Percentiles rank a stretch among this genome's conserved stretches.
Conservation (phyloP, 2,888 invertebrate species). For the Lobophora halterata region DNA sequence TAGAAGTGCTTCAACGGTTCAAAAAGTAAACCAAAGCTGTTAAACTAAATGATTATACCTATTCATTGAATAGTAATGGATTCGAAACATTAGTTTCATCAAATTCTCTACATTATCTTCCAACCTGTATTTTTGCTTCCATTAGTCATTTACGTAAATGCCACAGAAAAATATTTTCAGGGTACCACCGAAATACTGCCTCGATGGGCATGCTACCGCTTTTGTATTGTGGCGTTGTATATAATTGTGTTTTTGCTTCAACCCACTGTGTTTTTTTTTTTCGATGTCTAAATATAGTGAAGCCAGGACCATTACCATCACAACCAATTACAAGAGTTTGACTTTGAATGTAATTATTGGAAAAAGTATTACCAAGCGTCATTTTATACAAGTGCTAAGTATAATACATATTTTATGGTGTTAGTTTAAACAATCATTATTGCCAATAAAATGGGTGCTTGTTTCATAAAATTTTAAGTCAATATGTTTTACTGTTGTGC, state of each 20-base stretch:
- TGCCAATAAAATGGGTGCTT: conserved; percentile 46
- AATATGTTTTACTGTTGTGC: conserved; percentile 14
- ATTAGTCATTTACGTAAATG: conserved; percentile 49
- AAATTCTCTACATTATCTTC: conserved; percentile 17
- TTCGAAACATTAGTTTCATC: conserved; percentile 16
- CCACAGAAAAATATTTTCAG: conserved; percentile 44
- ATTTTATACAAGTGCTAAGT: conserved; percentile 53
- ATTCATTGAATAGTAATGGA: conserved; percentile 13
- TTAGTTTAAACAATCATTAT: conserved; percentile 47
- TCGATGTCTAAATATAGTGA: conserved; percentile 54
- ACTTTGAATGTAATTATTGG: conserved; percentile 73
- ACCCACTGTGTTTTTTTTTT: conserved; percentile 65
- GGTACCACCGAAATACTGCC: conserved; percentile 61
- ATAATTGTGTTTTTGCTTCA: conserved; percentile 57
- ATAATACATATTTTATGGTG: conserved; percentile 44
- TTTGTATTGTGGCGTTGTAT: conserved; percentile 73
- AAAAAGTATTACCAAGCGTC: conserved; percentile 52
- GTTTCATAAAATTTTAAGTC: conserved; percentile 38
- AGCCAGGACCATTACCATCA: conserved; percentile 70
- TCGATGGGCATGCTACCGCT: conserved; percentile 72
- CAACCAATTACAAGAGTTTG: conserved; percentile 74
- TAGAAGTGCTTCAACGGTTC: conserved; percentile 19
- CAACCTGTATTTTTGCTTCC: conserved; percentile 56
- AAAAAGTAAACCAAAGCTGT: conserved; percentile 2
- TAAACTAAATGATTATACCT: conserved; percentile 8